phyloP scores from a whole-genome alignment of 2,113 vertebrate species.

The Sapayoa aenigma region DNA sequence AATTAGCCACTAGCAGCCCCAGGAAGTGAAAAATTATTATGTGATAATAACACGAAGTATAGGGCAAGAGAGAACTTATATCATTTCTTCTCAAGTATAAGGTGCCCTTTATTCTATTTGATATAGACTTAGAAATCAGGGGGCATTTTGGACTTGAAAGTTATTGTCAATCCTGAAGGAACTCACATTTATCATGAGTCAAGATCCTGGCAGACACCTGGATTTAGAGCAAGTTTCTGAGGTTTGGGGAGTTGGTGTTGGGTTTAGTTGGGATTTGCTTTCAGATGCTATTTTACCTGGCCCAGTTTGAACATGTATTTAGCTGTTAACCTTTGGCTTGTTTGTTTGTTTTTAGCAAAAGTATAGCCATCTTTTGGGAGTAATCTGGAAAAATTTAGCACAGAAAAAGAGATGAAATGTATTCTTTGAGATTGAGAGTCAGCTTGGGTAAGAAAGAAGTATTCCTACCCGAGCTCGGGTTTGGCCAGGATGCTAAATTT shows the following conservation, averaged over 20 bases:
- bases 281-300: not conserved
- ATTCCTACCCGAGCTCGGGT: not conserved
- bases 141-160: not conserved
- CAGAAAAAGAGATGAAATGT: not conserved
- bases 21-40: conserved; percentile 17
- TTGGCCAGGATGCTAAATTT: not conserved
- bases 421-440: not conserved
- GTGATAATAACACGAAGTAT: not conserved
- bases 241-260: not conserved
- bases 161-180: not conserved
- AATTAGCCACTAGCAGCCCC: not conserved
- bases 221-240: not conserved
- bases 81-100: not conserved
- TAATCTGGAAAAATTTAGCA: not conserved
- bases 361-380: not conserved
- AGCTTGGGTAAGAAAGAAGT: not conserved
- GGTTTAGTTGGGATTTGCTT: not conserved
- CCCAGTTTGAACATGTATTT: not conserved
- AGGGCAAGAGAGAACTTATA: not conserved
- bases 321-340: not conserved
- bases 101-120: not conserved
- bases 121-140: not conserved
- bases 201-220: not conserved
- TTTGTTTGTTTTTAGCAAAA: not conserved
- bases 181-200: not conserved